These are phyloP conservation scores for Synaphobranchus kaupii DNA, from an alignment of 2,797 vertebrate genomes.

Conservation along the genomic window DNA sequence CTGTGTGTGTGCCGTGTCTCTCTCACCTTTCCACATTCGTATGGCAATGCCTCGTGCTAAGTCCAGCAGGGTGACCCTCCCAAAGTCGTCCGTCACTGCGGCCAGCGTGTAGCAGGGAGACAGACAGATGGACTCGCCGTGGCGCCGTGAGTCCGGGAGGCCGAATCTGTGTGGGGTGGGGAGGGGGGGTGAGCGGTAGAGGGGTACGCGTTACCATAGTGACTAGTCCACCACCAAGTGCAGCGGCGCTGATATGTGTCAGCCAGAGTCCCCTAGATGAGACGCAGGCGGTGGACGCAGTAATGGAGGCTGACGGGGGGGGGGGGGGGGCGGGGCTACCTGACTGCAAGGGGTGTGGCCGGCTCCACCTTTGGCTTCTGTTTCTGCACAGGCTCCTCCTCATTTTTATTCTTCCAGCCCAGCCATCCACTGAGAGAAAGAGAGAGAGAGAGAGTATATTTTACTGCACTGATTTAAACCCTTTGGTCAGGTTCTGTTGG, in stretches of 20 bases:
- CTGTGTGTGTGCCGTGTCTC: not conserved
- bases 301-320: not conserved
- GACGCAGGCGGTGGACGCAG: not conserved
- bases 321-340: constrained; percentile 60
- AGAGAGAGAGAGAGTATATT: constrained; percentile 2
- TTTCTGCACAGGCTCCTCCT: constrained; percentile 87
- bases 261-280: not conserved
- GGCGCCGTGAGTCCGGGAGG: constrained; percentile 93
- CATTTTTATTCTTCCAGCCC: constrained; percentile 90
- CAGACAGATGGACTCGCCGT: constrained; percentile 89
- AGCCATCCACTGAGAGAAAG: constrained; percentile 87
- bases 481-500: constrained; percentile 11
- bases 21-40: constrained; percentile 97
- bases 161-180: constrained; percentile 77
- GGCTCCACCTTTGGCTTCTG: constrained; percentile 96
- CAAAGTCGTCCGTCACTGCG: constrained; percentile 95
- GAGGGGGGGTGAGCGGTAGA: not conserved
- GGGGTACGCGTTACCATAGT: not conserved
- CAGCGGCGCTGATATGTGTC: not conserved
- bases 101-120: constrained; percentile 94
- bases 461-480: not conserved
- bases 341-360: constrained; percentile 86
- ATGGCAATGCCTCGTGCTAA: constrained; percentile 86
- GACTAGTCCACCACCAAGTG: not conserved
- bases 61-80: constrained; percentile 89